Base-by-base conservation (phyloP, 2,888 invertebrate species). In the Drosophila neonasuta region DNA sequence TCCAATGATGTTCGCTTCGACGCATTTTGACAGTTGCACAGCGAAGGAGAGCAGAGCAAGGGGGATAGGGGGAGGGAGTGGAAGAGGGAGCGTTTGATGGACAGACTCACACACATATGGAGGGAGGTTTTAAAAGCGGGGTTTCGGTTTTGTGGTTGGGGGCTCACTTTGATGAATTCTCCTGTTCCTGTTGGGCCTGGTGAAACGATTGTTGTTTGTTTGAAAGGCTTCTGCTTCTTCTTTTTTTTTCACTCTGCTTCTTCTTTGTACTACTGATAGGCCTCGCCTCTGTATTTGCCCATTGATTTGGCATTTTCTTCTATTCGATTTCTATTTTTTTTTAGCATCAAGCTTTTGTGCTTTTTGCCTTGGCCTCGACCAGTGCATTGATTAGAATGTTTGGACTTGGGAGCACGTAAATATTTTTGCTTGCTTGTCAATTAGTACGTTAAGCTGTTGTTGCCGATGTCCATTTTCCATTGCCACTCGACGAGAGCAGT, bases 1-100 rank as follows among this genome's bases (percentile, higher is more conserved):
- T 89, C 85, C 88, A 88, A 88, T 90, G 89, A 89, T 89, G 89
- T 90, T 85, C 89, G 89, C 88, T 86, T 88, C 77, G 88, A 87
- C 86, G 88, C 82, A 89, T 90, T 88, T 88, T 89, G 87, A 89
- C 89, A 89, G 88, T 87, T 87, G 79, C 71, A 70, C 71, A 69
- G 82, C 68, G 73, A 57, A 51, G 29, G 59, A 50, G 29, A 52
- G 46, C 24, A 10, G 11, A 9, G n/a, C n/a, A 2, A 20, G 20
- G n/a, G 13, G 1, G 46, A 46, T 45, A 15, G 42, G 6, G 32
- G 7, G 36, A 17, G 29, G 6, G 32, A 8, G 36, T 2, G 39
- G 8, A 9, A n/a, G 39, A 17, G 29, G 9, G 41, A 58, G 34
- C 15, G 13, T 20, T 13, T 4, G 36, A 20, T 32, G 54, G 15